A percentile compares a stretch with the other conserved stretches of the same genome.
phyloP scores from a whole-genome alignment of 2,888 invertebrate species.

The Acleris emargana region DNA sequence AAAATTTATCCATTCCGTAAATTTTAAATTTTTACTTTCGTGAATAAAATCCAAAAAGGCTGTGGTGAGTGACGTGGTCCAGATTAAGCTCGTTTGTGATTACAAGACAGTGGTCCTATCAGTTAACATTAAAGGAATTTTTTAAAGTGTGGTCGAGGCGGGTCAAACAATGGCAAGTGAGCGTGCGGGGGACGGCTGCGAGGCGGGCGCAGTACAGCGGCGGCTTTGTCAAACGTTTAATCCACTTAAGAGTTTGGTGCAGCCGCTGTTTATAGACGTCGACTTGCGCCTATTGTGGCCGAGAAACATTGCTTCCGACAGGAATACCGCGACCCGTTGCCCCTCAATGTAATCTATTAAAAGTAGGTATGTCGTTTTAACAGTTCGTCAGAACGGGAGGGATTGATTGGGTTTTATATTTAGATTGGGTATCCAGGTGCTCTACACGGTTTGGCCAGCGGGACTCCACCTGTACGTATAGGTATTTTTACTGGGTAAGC shows the following conservation, averaged over 20 bases:
- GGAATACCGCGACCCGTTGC: conserved; percentile 37
- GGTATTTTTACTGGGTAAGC: too few species aligned
- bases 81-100: conserved; percentile 51
- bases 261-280: conserved; percentile 59
- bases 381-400: conserved; percentile 7
- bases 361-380: conserved; percentile 38
- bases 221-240: conserved; percentile 73
- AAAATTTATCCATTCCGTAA: not conserved
- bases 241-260: conserved; percentile 70
- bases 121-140: conserved; percentile 39
- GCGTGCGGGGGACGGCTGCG: conserved; percentile 54
- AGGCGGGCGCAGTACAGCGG: conserved; percentile 59
- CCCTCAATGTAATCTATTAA: conserved; percentile 42
- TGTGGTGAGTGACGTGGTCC: conserved; percentile 52
- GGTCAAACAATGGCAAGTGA: conserved; percentile 59
- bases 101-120: conserved; percentile 48
- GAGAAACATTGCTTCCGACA: conserved; percentile 64
- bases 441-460: too few species aligned
- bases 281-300: conserved; percentile 55
- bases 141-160: conserved; percentile 44
- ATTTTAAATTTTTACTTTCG: conserved; percentile 15
- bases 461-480: too few species aligned
- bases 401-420: not conserved
- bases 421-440: not conserved
- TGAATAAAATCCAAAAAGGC: conserved; percentile 35